Base-by-base conservation (phyloP, 2,888 invertebrate species). In the Platypus cylindrus region DNA sequence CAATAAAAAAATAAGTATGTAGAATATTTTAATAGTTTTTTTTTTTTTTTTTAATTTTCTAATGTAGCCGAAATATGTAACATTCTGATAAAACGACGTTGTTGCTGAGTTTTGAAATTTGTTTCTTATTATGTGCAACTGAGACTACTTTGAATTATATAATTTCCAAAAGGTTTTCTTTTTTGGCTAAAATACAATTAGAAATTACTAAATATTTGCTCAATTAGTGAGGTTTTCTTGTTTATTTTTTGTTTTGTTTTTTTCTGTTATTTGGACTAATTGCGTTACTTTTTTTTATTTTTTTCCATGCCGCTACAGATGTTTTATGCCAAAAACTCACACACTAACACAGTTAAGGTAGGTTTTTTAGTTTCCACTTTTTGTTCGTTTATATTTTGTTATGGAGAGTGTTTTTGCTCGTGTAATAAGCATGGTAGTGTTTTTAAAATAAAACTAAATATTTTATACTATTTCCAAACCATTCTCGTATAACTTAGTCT, bases 191-290 rank as follows among this genome's bases (percentile, higher is more conserved):
- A n/a, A n/a, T n/a, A n/a, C n/a, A n/a, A n/a, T n/a, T n/a, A n/a
- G n/a, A n/a, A n/a, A n/a, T n/a, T n/a, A n/a, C n/a, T n/a, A n/a
- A n/a, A n/a, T n/a, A n/a, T n/a, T n/a, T n/a, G n/a, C n/a, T n/a
- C n/a, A n/a, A 32, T 41, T 37, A 30, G 27, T 38, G 26, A 34
- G 26, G 30, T 38, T 37, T 29, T 37, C 32, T 40, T 32, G 36
- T 41, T 43, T 35, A 27, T 45, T 30, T 46, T 44, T 47, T 39
- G 30, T 44, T 45, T 17, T 40, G 30, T 37, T 44, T 36, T 62
- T 65, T 67, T 65, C 61, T 40, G 30, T 37, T 44, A 34, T 62
- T 65, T 67, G 65, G 61, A 68, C 57, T 67, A 68, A 55, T 56
- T 52, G 15, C 35, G 17, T 40, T 46, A 49, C 53, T 49, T 46